Evolutionary conservation across 2,797 vertebrate genomes (phyloP), one percentile per base, ranked within the genome.

Genomic region (Dromococcyx pavoninus): DNA sequence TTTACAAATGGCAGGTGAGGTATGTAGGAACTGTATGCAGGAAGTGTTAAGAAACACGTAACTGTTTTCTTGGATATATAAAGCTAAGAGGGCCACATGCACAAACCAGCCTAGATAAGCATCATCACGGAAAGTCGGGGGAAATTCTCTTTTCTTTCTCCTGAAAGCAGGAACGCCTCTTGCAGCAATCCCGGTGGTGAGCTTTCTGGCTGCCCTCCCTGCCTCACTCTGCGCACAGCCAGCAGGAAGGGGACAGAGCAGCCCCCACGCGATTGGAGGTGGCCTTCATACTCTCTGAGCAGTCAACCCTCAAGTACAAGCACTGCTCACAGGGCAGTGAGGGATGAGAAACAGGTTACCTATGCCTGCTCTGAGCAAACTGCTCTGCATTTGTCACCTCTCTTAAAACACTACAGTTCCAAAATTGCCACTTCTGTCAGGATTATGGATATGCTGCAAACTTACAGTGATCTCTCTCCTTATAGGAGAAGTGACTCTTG

Each of bases 201-300:
- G 50, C 57, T 32, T 28, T 5, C 15, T 7, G 1, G 24, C 17
- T 17, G 28, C 4, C 14, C 56, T 32, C 35, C 30, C 9, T 9
- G 1, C 5, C 0, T 1, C 69, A 32, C 30, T 24, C 43, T 4
- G 3, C 4, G 3, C 43, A 10, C 1, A 6, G 32, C 30, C 54
- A 11, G 24, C 2, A 1, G n/a, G 28, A 50, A 14, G 14, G 14
- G n/a, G 44, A 11, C 4, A 5, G 21, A 57, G 32, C 58, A 51
- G 41, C 78, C 35, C 67, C 73, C 25, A 5, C 24, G 64, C 46
- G 11, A 11, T 27, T 0, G 10, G 23, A 18, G 32, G 37, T 6
- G 11, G 25, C 7, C n/a, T 17, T 7, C 5, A 1, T 0, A 2
- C 5, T 3, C 32, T 71, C 33, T 0, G 10, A 37, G 58, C 3